phyloP scores from a whole-genome alignment of 2,888 invertebrate species.

The Caradrina kadenii region DNA sequence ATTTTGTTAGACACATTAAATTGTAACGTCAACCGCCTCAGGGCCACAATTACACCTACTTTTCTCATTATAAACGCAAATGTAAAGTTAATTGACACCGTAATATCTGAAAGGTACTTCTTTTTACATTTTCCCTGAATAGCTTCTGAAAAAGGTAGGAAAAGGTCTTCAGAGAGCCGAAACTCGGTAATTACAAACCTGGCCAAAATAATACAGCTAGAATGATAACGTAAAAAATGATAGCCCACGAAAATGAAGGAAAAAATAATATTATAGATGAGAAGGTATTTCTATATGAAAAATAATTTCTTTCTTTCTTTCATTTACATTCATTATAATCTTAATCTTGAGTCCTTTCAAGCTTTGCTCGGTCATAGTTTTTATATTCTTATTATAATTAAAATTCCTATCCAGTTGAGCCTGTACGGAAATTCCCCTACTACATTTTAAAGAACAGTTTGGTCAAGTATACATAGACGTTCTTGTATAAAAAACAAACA shows the following conservation, averaged over 20 bases:
- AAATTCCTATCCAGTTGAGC: slow-evolving; percentile 69
- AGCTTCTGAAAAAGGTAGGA: slow-evolving; percentile 36
- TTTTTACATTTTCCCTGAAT: slow-evolving; percentile 35
- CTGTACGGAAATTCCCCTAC: slow-evolving; percentile 61
- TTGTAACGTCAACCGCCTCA: slow-evolving; percentile 1
- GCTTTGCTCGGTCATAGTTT: slow-evolving; percentile 68
- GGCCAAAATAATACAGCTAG: slow-evolving; percentile 48
- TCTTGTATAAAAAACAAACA: no score
- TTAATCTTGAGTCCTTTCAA: slow-evolving; percentile 67
- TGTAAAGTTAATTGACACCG: slow-evolving; percentile 38
- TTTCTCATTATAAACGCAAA: slow-evolving; percentile 32
- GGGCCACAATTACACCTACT: slow-evolving; percentile 15
- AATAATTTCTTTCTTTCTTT: slow-evolving; percentile 45
- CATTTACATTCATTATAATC: slow-evolving; percentile 70
- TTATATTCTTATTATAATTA: slow-evolving; percentile 77
- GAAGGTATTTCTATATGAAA: slow-evolving; percentile 51
- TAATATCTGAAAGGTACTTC: slow-evolving; percentile 19
- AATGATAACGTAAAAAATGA: slow-evolving; percentile 61
- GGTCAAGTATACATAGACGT: background rate
- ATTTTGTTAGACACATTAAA: background rate
- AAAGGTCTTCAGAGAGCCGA: slow-evolving; percentile 34
- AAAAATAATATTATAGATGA: slow-evolving; percentile 52
- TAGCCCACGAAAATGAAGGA: slow-evolving; percentile 41
- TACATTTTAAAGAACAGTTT: slow-evolving; percentile 21
- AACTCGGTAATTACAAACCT: slow-evolving; percentile 52